Percentiles rank a stretch among this genome's conserved stretches.
phyloP scores from a whole-genome alignment of 92 coral and sea anemone species.

The Montipora capitata region DNA sequence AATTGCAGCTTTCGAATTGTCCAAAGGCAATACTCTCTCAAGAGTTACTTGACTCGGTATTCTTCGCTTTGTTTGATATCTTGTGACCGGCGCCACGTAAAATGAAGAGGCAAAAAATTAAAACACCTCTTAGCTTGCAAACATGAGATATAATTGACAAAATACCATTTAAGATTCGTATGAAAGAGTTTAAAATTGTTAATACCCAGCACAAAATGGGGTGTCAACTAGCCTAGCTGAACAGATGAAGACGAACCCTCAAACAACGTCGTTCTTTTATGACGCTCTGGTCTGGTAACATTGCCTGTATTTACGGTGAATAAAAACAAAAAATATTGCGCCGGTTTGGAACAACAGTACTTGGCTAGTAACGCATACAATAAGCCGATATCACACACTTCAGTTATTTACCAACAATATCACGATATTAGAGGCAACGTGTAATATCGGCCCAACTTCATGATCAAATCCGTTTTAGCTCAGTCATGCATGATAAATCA shows the following conservation, averaged over 20 bases:
- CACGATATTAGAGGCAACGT: conserved; percentile 37
- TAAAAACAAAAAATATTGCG: conserved; percentile 23
- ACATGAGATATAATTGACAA: not conserved
- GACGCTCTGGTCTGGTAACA: not conserved
- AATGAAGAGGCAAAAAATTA: conserved; percentile 8
- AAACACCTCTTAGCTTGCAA: not conserved
- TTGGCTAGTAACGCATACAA: conserved; percentile 18
- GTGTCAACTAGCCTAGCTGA: not conserved
- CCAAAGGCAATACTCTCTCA: conserved; percentile 26
- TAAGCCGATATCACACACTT: conserved; percentile 39
- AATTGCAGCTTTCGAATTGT: conserved; percentile 41
- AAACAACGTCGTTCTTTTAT: not conserved
- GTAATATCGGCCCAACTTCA: conserved; percentile 29
- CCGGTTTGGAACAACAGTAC: conserved; percentile 2
- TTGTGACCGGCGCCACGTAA: conserved; percentile 31
- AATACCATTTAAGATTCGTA: not conserved
- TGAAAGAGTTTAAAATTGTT: not conserved
- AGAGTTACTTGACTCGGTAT: conserved; percentile 32
- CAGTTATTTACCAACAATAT: conserved; percentile 51
- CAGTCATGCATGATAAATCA: conserved; percentile 26
- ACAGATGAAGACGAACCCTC: not conserved
- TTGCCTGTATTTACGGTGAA: conserved; percentile 1
- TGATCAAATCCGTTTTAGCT: conserved; percentile 19
- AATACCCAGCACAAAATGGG: not conserved
- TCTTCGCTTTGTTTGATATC: conserved; percentile 35